Base-by-base conservation (phyloP, 2,113 vertebrate genomes). In the Coryphaenoides rupestris region DNA sequence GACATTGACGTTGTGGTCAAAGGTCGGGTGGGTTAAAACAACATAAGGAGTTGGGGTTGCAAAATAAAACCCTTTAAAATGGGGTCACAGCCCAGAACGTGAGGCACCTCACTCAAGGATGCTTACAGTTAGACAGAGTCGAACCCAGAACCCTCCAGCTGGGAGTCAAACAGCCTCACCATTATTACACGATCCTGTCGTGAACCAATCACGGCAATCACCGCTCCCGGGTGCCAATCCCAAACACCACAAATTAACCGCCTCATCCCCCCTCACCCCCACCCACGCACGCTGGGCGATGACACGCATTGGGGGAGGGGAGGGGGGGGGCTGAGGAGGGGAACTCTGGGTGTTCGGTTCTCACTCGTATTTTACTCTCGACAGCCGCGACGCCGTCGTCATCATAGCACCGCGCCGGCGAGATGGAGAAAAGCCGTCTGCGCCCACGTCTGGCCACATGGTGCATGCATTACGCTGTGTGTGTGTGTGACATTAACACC, bases 341-440 rank as follows among this genome's bases (percentile, higher is more conserved):
- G 60, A 75, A 70, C 21, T 33, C 64, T 53, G 66, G 56, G 62
- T 63, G 62, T 63, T 84, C 80, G 61, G 62, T 63, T 84, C 80
- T 69, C 55, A 74, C 56, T 83, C 68, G 49, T 79, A 76, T 75
- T 74, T 75, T 72, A 78, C 60, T 46, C 66, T 33, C 33, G 68
- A 83, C 71, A 78, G 76, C 57, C 28, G 6, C 23, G 3, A 61
- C 15, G 46, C 59, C 50, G 68, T 73, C 65, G 6, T 52, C 50
- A 66, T 73, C 65, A 5, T 52, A 68, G 68, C 55, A 65, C 66
- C 58, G 55, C 23, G 54, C 72, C 40, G 52, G 40, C 15, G 58
- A 84, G 72, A 86, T 62, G 87, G 69, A 45, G 81, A 90, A n/a
- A 83, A 86, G 72, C 75, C 75, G 69, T 81, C 77, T 77, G 74